These are phyloP conservation scores for Brachyistius frenatus DNA, from an alignment of 2,113 vertebrate genomes.

Conservation along the genomic window DNA sequence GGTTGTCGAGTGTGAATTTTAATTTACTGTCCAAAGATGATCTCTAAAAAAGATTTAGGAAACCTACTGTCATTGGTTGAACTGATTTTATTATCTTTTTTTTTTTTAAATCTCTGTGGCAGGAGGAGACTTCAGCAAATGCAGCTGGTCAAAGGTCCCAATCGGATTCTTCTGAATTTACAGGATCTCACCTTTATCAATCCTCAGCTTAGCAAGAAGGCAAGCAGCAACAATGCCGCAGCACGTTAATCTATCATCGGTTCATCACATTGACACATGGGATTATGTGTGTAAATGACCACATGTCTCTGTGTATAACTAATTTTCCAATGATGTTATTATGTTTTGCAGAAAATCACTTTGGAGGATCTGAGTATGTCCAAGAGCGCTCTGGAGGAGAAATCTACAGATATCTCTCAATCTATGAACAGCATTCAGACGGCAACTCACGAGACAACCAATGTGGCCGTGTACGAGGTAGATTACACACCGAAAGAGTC, in stretches of 20 bases:
- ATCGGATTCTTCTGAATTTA: slow-evolving; percentile 89
- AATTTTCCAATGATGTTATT: background rate
- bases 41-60: background rate
- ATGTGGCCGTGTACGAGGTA: slow-evolving; percentile 90
- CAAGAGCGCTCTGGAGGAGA: slow-evolving; percentile 81
- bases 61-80: background rate
- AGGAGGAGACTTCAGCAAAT: slow-evolving; percentile 89
- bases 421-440: slow-evolving; percentile 86
- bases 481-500: background rate
- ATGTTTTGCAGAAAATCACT: slow-evolving; percentile 84
- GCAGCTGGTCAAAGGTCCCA: slow-evolving; percentile 90
- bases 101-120: slow-evolving; percentile 46
- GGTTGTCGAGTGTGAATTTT: background rate
- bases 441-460: slow-evolving; percentile 85
- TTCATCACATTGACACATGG: too few relatives aligned
- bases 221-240: slow-evolving; percentile 52
- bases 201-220: slow-evolving; percentile 89
- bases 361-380: slow-evolving; percentile 87
- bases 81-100: slow-evolving; percentile 8
- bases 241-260: too few relatives aligned
- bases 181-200: slow-evolving; percentile 92
- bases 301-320: background rate
- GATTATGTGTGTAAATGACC: too few relatives aligned
- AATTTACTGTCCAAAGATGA: too few relatives aligned
- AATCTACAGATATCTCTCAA: slow-evolving; percentile 71